Evolutionary conservation across 2,113 vertebrate genomes (phyloP).

Genomic region (Odocoileus virginianus): DNA sequence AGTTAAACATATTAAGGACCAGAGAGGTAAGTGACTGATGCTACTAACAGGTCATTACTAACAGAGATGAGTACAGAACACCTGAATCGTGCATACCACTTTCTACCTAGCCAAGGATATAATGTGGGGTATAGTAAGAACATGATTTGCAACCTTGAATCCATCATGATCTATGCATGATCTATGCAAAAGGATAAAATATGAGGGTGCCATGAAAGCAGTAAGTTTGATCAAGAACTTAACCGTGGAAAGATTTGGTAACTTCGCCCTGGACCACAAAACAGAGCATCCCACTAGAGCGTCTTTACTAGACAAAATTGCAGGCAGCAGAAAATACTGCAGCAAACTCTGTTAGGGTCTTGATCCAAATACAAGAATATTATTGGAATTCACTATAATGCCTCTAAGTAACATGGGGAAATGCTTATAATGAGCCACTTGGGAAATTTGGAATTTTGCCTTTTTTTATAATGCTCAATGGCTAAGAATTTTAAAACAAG

Average conservation of each 20-base stretch:
- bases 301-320: neutral
- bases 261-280: neutral
- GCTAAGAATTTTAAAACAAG: neutral
- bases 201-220: neutral
- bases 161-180: neutral
- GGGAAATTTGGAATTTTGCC: neutral
- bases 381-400: neutral
- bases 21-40: neutral
- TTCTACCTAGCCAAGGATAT: neutral
- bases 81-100: neutral
- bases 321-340: neutral
- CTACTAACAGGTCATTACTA: neutral
- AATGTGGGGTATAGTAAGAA: neutral
- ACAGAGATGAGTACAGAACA: neutral
- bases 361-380: neutral
- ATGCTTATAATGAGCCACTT: neutral
- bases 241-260: neutral
- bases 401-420: neutral
- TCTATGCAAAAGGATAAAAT: neutral
- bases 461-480: neutral
- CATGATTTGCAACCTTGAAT: neutral
- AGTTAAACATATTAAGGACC: neutral
- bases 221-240: neutral
- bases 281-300: neutral
- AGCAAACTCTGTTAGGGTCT: neutral